These are phyloP conservation scores for Eclectus roratus DNA, from an alignment of 2,113 vertebrate genomes.

Conservation along the genomic window DNA sequence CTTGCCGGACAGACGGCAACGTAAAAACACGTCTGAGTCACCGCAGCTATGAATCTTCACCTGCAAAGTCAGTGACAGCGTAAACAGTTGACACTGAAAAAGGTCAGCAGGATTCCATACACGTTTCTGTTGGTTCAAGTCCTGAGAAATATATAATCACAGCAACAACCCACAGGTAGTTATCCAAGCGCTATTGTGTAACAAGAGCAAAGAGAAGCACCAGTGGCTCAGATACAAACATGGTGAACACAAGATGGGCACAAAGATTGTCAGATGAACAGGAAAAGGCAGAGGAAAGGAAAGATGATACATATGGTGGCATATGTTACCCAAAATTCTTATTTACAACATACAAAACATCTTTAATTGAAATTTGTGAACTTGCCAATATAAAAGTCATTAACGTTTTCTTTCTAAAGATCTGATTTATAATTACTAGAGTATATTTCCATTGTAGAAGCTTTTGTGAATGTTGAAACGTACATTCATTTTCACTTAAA, in stretches of 20 bases:
- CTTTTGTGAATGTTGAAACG: neutral
- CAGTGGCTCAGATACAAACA: accelerated
- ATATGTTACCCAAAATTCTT: neutral
- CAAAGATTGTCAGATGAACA: neutral
- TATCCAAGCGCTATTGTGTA: accelerated
- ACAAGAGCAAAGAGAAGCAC: neutral
- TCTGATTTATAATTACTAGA: neutral
- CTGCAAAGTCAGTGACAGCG: neutral
- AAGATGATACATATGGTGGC: neutral
- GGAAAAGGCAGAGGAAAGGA: neutral
- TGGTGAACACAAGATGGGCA: neutral
- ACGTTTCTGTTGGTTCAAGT: neutral
- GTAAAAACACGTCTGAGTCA: neutral
- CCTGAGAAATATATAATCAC: neutral
- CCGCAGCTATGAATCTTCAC: neutral
- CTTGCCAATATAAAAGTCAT: neutral
- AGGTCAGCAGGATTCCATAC: neutral
- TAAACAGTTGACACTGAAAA: neutral
- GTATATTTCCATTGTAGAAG: neutral
- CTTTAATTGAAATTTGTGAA: neutral
- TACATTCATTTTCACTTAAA: neutral
- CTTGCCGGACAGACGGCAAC: neutral
- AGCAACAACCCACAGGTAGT: neutral
- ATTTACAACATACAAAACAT: neutral
- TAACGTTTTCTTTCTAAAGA: neutral